These are phyloP conservation scores for Pyrocoelia pectoralis DNA, from an alignment of 2,888 invertebrate genomes.

Conservation along the genomic window DNA sequence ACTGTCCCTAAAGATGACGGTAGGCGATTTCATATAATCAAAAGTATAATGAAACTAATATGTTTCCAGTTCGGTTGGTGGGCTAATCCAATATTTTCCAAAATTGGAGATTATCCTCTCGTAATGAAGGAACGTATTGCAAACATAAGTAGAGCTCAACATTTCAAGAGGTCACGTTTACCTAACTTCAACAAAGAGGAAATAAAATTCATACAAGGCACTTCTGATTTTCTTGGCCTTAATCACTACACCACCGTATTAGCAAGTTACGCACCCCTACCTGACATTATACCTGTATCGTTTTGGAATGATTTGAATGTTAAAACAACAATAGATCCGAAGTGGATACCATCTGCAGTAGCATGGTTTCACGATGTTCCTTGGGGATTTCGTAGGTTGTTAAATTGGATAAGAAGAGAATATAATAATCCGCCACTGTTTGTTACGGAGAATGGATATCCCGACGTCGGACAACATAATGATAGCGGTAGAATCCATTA, in stretches of 20 bases:
- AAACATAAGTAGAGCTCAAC: constrained; percentile 62
- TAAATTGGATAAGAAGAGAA: constrained; percentile 60
- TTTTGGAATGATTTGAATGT: constrained; percentile 60
- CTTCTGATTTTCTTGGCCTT: constrained; percentile 74
- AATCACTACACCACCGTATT: constrained; percentile 72
- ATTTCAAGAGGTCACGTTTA: constrained; percentile 66
- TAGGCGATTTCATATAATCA: constrained; percentile 50
- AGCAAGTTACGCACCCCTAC: constrained; percentile 51
- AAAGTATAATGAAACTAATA: neutral
- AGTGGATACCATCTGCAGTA: constrained; percentile 63
- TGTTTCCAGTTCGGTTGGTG: constrained; percentile 69
- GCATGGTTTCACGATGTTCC: constrained; percentile 67
- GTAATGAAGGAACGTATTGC: constrained; percentile 66
- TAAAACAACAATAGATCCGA: constrained; percentile 55
- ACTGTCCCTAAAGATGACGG: constrained; percentile 65
- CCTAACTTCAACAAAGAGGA: constrained; percentile 68
- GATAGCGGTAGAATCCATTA: constrained; percentile 63
- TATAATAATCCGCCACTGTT: constrained; percentile 64
- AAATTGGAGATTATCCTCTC: constrained; percentile 69
- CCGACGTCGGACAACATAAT: constrained; percentile 59
- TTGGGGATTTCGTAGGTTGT: constrained; percentile 66
- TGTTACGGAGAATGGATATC: constrained; percentile 69
- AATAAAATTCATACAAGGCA: constrained; percentile 64
- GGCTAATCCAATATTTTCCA: constrained; percentile 70
- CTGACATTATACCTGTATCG: constrained; percentile 57